Conservation (phyloP, 2,797 vertebrate species). For the Varecia variegata region DNA sequence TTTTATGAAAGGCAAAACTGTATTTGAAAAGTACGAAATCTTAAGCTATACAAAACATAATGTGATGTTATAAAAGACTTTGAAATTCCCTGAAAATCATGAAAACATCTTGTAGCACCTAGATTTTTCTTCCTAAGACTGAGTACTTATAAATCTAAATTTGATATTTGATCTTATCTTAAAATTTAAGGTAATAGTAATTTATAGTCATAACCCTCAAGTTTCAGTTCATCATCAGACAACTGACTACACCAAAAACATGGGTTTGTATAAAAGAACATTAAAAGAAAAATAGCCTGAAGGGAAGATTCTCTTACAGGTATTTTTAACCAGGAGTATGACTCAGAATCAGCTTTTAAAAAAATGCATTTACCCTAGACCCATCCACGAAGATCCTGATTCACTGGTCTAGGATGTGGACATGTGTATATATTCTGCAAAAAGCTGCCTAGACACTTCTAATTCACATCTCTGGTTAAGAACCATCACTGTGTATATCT, state of each 20-base stretch:
- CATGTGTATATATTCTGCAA: background rate
- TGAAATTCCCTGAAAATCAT: background rate
- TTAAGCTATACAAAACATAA: background rate
- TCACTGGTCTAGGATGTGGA: background rate
- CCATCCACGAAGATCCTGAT: background rate
- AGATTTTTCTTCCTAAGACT: background rate
- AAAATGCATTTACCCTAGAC: background rate
- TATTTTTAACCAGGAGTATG: background rate
- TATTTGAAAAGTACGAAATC: background rate
- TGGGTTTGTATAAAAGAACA: background rate
- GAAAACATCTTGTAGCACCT: background rate
- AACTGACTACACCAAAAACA: background rate
- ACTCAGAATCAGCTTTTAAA: background rate
- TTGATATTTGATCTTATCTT: conserved; percentile 4
- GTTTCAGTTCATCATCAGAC: background rate
- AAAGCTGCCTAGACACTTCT: background rate
- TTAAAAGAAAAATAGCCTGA: background rate
- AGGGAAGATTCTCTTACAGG: background rate
- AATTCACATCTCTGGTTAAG: background rate
- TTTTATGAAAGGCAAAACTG: background rate
- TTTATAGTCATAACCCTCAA: background rate
- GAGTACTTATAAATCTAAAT: background rate
- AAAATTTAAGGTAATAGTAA: background rate
- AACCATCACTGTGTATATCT: background rate
- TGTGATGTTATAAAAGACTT: background rate